Percentiles rank a stretch among this genome's conserved stretches.
phyloP scores from a whole-genome alignment of 2,797 vertebrate genomes.

The Schizothorax lantsangensis region DNA sequence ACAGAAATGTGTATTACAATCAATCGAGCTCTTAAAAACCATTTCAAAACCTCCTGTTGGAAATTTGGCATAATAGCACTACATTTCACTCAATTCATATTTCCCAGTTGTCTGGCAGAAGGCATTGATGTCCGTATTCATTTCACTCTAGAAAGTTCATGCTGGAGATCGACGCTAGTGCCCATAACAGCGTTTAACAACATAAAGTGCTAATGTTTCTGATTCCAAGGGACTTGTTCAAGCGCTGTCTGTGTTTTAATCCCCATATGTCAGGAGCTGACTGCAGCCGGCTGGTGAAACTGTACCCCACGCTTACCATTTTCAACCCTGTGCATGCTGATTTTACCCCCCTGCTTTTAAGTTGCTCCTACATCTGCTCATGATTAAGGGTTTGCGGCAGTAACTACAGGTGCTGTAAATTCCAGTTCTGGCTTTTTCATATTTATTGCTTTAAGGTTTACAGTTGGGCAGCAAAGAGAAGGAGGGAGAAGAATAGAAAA shows the following conservation, averaged over 20 bases:
- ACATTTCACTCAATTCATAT: conserved; percentile 44
- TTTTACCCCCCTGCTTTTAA: conserved; percentile 59
- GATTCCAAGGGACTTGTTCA: conserved; percentile 38
- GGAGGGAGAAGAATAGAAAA: conserved; percentile 35
- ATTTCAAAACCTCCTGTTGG: conserved; percentile 10
- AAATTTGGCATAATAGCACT: conserved; percentile 30
- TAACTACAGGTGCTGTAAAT: conserved; percentile 84
- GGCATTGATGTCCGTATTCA: conserved; percentile 40
- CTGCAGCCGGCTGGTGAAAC: conserved; percentile 69
- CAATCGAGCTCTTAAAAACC: background rate
- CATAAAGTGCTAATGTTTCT: conserved; percentile 43
- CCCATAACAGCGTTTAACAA: conserved; percentile 28
- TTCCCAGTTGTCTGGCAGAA: conserved; percentile 37
- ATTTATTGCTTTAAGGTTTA: conserved; percentile 80
- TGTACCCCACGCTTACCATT: conserved; percentile 66
- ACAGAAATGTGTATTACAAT: conserved; percentile 8
- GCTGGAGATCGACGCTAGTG: conserved; percentile 6
- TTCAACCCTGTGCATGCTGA: conserved; percentile 41
- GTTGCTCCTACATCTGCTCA: conserved; percentile 74
- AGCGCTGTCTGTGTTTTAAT: conserved; percentile 33
- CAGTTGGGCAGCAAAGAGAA: conserved; percentile 63
- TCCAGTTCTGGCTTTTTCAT: conserved; percentile 71
- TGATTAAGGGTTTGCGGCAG: conserved; percentile 73
- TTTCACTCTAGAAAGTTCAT: conserved; percentile 41
- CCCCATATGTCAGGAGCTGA: conserved; percentile 52